These are phyloP conservation scores for Platycnemis pennipes DNA, from an alignment of 2,888 invertebrate genomes.

Conservation along the genomic window DNA sequence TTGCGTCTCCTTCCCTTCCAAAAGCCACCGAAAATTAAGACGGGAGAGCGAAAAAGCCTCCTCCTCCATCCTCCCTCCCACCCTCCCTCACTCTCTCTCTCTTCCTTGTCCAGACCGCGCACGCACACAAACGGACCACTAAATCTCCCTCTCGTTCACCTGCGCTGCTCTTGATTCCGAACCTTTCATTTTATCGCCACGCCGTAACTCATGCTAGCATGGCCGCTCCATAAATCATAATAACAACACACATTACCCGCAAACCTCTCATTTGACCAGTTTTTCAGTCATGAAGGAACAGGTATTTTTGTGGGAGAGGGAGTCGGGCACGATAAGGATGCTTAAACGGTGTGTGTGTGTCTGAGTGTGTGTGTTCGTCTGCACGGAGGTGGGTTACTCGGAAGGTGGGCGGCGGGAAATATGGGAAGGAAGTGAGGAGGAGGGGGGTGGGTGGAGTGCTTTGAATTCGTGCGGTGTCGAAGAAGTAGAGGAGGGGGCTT, in stretches of 20 bases:
- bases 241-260: conserved; percentile 64
- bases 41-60: background rate
- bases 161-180: conserved; percentile 53
- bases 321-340: conserved; percentile 59
- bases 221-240: conserved; percentile 63
- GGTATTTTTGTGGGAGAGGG: conserved; percentile 59
- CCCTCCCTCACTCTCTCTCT: no score
- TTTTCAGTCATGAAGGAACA: conserved; percentile 64
- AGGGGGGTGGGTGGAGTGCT: background rate
- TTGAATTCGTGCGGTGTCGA: background rate
- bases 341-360: conserved; percentile 31
- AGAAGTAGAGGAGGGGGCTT: background rate
- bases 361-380: background rate
- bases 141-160: conserved; percentile 66
- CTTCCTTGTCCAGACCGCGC: background rate
- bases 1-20: background rate
- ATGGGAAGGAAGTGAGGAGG: conserved; percentile 10
- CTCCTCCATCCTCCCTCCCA: background rate
- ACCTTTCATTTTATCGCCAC: conserved; percentile 61
- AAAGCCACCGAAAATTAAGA: conserved; percentile 63
- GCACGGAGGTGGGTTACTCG: background rate
- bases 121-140: conserved; percentile 19
- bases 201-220: conserved; percentile 65
- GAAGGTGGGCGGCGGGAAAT: conserved; percentile 48
- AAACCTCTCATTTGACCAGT: conserved; percentile 66